phyloP scores from a whole-genome alignment of 2,113 vertebrate species.

The Rhodinocichla rosea region DNA sequence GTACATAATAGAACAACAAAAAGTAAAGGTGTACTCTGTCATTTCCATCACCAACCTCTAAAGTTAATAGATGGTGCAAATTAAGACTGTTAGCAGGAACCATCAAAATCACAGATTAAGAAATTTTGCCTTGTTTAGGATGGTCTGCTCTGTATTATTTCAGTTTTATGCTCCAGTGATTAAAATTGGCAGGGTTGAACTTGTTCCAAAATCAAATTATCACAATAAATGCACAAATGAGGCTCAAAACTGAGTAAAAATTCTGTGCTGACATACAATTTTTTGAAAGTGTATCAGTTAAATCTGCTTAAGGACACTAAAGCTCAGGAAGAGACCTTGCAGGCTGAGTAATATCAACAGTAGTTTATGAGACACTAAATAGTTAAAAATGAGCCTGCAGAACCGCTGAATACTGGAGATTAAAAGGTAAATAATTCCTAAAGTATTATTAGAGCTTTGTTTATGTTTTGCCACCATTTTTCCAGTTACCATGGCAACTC shows the following conservation, averaged over 20 bases:
- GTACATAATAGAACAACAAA: background rate
- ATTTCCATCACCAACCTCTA: background rate
- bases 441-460: conserved; percentile 34
- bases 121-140: background rate
- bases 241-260: background rate
- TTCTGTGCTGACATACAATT: background rate
- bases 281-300: background rate
- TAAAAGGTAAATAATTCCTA: background rate
- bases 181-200: background rate
- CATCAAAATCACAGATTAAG: background rate
- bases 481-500: conserved; percentile 21
- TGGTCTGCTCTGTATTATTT: background rate
- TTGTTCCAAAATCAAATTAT: background rate
- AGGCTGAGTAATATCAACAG: background rate
- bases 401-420: background rate
- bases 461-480: background rate
- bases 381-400: background rate
- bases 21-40: background rate
- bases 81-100: background rate
- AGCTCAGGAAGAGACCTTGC: background rate
- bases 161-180: background rate
- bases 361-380: background rate
- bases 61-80: background rate
- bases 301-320: background rate
- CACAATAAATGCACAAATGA: background rate